These are phyloP conservation scores for Leptodactylus fuscus DNA, from an alignment of 2,113 vertebrate genomes.

Conservation along the genomic window DNA sequence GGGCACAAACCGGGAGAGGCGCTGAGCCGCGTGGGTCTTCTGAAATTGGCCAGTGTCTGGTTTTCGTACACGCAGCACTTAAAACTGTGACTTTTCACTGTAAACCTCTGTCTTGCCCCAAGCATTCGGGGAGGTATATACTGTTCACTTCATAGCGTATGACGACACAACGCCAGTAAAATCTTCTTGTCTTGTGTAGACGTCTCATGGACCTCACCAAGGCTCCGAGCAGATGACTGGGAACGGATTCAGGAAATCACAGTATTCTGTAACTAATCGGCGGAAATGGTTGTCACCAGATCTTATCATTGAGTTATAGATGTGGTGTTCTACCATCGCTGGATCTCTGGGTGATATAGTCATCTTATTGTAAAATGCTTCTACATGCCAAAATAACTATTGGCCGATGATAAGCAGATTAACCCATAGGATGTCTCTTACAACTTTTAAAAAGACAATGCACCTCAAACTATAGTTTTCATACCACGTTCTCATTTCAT, in stretches of 20 bases:
- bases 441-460: no score
- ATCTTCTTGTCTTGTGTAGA: neutral
- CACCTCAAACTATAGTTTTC: no score
- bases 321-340: no score
- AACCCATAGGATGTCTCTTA: no score
- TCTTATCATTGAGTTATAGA: neutral
- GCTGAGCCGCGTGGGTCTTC: neutral
- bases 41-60: neutral
- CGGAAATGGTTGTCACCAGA: constrained; percentile 17
- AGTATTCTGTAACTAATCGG: neutral
- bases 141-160: neutral
- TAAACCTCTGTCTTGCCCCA: neutral
- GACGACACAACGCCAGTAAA: neutral
- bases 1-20: neutral
- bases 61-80: neutral
- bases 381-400: no score
- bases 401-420: no score
- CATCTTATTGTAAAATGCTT: neutral
- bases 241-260: neutral
- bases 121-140: neutral
- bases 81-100: neutral
- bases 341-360: neutral
- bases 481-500: no score
- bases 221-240: neutral
- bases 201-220: constrained; percentile 7